Percentiles rank a stretch among this genome's conserved stretches.
Evolutionary conservation across 2,888 invertebrate species (phyloP).

Genomic region (Standfussiana lucernea): DNA sequence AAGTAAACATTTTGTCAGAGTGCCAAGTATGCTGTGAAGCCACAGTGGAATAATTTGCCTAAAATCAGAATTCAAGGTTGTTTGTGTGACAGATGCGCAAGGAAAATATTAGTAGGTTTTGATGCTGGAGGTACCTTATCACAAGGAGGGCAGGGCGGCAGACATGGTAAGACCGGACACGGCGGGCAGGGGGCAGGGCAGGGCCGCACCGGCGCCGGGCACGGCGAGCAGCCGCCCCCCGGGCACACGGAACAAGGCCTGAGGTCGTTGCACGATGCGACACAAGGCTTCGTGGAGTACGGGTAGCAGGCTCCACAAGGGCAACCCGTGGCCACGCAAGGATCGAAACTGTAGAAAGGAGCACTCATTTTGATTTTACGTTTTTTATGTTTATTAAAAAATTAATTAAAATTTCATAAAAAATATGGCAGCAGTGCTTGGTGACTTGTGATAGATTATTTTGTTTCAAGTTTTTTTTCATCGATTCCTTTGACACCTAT

Average conservation of each 20-base stretch:
- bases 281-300: conserved; percentile 84
- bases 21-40: conserved; percentile 62
- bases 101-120: conserved; percentile 22
- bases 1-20: conserved; percentile 57
- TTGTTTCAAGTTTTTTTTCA: conserved; percentile 33
- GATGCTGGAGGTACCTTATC: conserved; percentile 78
- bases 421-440: conserved; percentile 20
- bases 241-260: conserved; percentile 85
- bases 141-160: conserved; percentile 85
- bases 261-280: conserved; percentile 80
- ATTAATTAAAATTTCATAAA: conserved; percentile 40
- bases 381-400: conserved; percentile 69
- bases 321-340: conserved; percentile 82
- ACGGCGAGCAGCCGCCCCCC: conserved; percentile 87
- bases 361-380: conserved; percentile 83
- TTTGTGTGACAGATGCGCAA: conserved; percentile 23
- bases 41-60: conserved; percentile 50
- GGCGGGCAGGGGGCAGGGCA: conserved; percentile 82
- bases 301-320: conserved; percentile 87
- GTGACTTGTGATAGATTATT: conserved; percentile 28
- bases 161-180: conserved; percentile 80
- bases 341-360: conserved; percentile 87
- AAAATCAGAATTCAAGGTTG: conserved; percentile 56
- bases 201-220: conserved; percentile 86
- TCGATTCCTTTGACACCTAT: background rate